Percentiles rank a stretch among this genome's conserved stretches.
phyloP scores from a whole-genome alignment of 2,888 invertebrate species.

The Nomada hirtipes region DNA sequence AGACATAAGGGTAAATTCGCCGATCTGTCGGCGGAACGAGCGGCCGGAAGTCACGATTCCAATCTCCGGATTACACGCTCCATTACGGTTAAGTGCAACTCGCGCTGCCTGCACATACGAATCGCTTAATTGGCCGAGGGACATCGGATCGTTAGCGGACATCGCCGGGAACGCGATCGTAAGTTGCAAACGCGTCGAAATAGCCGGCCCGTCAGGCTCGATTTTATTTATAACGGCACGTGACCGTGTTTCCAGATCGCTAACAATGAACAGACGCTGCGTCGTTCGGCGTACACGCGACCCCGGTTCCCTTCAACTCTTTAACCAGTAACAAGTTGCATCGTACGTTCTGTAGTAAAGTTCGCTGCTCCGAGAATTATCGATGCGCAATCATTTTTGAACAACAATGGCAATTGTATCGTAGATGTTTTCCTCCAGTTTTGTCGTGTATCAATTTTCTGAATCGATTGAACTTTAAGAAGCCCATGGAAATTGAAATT shows the following conservation, averaged over 20 bases:
- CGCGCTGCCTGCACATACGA: constrained; percentile 19
- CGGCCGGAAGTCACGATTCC: constrained; percentile 26
- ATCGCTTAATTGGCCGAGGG: constrained; percentile 42
- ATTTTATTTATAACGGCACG: not conserved
- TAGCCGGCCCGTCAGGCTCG: not conserved
- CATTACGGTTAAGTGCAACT: constrained; percentile 9
- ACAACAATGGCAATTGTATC: too few species aligned
- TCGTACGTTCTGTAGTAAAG: too few species aligned
- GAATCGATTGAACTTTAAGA: too few species aligned
- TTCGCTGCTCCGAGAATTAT: too few species aligned
- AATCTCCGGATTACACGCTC: constrained; percentile 35
- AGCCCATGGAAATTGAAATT: too few species aligned
- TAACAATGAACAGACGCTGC: not conserved
- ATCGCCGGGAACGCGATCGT: not conserved
- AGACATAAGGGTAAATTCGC: not conserved
- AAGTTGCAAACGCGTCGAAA: not conserved
- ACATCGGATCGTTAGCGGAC: constrained; percentile 13
- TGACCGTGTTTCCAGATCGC: not conserved
- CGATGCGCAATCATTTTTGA: too few species aligned
- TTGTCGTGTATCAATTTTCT: too few species aligned
- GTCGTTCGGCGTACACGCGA: too few species aligned
- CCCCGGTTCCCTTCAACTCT: too few species aligned
- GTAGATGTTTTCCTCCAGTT: too few species aligned
- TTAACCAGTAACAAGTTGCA: too few species aligned
- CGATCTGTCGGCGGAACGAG: not conserved